phyloP scores from a whole-genome alignment of 2,113 vertebrate genomes.

The Malaclemys terrapin region DNA sequence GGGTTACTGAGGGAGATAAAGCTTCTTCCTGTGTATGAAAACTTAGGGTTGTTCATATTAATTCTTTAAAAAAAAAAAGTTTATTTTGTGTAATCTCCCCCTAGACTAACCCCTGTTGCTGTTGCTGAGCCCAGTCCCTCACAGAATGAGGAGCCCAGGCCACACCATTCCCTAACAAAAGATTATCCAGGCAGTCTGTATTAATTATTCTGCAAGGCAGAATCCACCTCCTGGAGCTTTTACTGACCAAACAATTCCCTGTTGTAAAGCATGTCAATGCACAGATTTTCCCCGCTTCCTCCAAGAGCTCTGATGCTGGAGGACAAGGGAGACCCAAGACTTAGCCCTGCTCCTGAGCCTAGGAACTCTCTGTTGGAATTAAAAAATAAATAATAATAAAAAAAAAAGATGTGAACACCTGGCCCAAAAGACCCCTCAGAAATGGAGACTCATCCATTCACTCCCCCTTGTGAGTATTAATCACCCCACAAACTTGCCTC shows the following conservation, averaged over 20 bases:
- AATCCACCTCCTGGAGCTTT: conserved; percentile 40
- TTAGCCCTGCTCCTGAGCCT: background rate
- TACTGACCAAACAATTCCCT: conserved; percentile 31
- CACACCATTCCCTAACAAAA: conserved; percentile 48
- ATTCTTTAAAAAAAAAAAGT: background rate
- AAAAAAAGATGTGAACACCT: background rate
- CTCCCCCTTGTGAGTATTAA: background rate
- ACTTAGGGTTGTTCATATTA: background rate
- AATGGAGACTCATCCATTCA: background rate
- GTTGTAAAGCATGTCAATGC: background rate
- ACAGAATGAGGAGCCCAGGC: background rate
- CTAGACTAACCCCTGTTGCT: background rate
- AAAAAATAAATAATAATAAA: background rate
- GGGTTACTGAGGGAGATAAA: background rate
- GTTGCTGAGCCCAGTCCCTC: background rate
- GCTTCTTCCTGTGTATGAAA: accelerated
- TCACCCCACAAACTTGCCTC: conserved; percentile 85
- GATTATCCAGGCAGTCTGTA: conserved; percentile 42
- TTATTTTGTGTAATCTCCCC: background rate
- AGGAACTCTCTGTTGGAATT: background rate
- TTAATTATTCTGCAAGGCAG: conserved; percentile 32
- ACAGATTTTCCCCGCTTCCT: accelerated
- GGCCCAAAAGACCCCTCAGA: background rate
- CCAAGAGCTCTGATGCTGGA: accelerated
- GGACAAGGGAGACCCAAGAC: background rate